These are phyloP conservation scores for Channa argus DNA, from an alignment of 2,113 vertebrate genomes.

Conservation along the genomic window DNA sequence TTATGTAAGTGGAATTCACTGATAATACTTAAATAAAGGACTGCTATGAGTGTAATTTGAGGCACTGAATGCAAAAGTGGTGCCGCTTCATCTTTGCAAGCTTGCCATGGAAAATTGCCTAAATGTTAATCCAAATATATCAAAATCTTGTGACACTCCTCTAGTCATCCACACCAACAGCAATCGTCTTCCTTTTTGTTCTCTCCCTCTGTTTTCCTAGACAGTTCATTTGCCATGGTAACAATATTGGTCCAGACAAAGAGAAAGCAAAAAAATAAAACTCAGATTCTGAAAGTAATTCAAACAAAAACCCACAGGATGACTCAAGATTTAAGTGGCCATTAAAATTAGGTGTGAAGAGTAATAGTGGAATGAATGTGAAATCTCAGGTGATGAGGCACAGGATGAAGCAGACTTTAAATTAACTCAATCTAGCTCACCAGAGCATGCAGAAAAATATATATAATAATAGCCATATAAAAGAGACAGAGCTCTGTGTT, in stretches of 20 bases:
- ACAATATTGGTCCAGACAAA: constrained; percentile 29
- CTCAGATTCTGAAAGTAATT: constrained; percentile 15
- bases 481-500: background rate
- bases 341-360: constrained; percentile 48
- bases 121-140: constrained; percentile 52
- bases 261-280: background rate
- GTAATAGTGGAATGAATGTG: constrained; percentile 6
- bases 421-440: constrained; percentile 20
- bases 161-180: background rate
- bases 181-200: background rate
- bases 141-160: constrained; percentile 19
- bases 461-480: background rate
- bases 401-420: constrained; percentile 21
- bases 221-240: constrained; percentile 10
- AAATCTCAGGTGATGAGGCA: constrained; percentile 27
- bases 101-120: constrained; percentile 51
- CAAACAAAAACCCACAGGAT: constrained; percentile 30
- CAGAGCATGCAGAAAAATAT: constrained; percentile 10
- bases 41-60: constrained; percentile 19
- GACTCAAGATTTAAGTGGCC: constrained; percentile 40
- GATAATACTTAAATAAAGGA: constrained; percentile 33
- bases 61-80: constrained; percentile 24
- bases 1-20: constrained; percentile 6
- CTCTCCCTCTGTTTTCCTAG: background rate
- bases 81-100: constrained; percentile 40